A percentile compares a stretch with the other conserved stretches of the same genome.
Evolutionary conservation across 1,140 invertebrate genomes (phyloP).

Genomic region (Calephelis nemesis): DNA sequence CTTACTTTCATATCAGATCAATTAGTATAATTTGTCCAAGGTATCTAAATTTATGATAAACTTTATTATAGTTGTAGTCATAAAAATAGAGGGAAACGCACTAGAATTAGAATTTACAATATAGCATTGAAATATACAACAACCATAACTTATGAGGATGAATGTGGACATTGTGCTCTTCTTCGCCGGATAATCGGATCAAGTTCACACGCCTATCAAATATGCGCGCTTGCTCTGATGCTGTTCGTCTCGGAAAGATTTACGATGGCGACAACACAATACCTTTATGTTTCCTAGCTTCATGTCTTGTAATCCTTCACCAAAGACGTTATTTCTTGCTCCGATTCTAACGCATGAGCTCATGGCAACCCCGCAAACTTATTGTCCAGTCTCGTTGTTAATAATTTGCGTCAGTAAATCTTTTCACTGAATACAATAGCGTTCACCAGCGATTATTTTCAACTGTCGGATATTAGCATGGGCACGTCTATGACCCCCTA

Average conservation of each 20-base stretch:
- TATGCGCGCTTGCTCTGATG: slow-evolving; percentile 2
- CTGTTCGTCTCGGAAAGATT: slow-evolving; percentile 12
- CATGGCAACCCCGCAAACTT: slow-evolving; percentile 14
- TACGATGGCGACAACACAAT: slow-evolving; percentile 9
- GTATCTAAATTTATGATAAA: too few relatives aligned
- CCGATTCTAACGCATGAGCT: slow-evolving; percentile 17
- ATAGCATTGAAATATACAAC: slow-evolving; percentile 12
- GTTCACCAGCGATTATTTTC: slow-evolving; percentile 48
- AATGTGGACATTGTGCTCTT: slow-evolving; percentile 14
- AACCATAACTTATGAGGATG: slow-evolving; percentile 4
- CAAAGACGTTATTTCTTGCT: slow-evolving; percentile 8
- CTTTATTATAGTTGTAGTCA: too few relatives aligned
- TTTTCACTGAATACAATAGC: slow-evolving; percentile 54
- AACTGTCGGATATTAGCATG: slow-evolving; percentile 60
- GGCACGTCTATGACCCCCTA: slow-evolving; percentile 47
- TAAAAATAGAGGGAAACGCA: not conserved
- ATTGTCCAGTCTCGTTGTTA: slow-evolving; percentile 33
- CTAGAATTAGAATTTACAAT: slow-evolving; percentile 1
- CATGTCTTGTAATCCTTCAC: slow-evolving; percentile 16
- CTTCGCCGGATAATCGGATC: slow-evolving; percentile 17
- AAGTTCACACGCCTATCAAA: slow-evolving; percentile 12
- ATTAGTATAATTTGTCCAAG: too few relatives aligned
- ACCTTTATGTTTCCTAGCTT: slow-evolving; percentile 15
- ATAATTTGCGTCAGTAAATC: slow-evolving; percentile 40
- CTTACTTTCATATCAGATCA: too few relatives aligned